Evolutionary conservation across 2,797 vertebrate genomes (phyloP).

Genomic region (Peromyscus nudipes): DNA sequence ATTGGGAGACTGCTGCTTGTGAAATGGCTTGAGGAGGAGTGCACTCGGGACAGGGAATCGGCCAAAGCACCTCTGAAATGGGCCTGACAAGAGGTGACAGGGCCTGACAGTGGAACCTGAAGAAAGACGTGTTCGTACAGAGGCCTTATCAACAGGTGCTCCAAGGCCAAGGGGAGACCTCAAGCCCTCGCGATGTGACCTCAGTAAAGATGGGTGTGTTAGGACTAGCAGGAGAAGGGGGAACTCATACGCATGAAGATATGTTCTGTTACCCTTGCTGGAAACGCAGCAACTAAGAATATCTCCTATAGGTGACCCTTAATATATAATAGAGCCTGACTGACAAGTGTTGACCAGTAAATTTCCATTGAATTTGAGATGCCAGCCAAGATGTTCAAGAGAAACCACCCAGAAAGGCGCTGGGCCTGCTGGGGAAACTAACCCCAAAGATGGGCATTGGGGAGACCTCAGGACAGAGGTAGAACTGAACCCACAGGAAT

Average conservation of each 20-base stretch:
- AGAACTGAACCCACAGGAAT: background rate
- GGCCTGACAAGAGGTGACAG: background rate
- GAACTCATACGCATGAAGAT: background rate
- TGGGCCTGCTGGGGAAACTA: background rate
- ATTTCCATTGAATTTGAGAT: conserved; percentile 17
- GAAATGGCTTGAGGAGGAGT: background rate
- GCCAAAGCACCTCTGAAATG: background rate
- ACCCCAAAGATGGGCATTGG: background rate
- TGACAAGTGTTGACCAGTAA: background rate
- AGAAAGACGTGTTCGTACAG: background rate
- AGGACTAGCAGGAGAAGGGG: background rate
- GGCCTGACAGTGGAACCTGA: background rate
- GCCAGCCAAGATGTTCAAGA: background rate
- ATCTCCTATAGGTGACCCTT: background rate
- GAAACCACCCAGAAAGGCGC: background rate
- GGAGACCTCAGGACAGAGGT: background rate
- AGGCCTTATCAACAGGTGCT: background rate
- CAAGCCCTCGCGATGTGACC: background rate
- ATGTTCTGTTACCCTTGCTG: background rate
- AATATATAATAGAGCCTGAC: background rate
- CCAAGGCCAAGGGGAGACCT: background rate
- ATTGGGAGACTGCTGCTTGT: background rate
- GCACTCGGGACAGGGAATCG: background rate
- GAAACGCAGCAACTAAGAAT: background rate
- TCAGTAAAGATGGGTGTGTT: background rate